Evolutionary conservation across 2,888 invertebrate genomes (phyloP).

Genomic region (Chrysomela aeneicollis): DNA sequence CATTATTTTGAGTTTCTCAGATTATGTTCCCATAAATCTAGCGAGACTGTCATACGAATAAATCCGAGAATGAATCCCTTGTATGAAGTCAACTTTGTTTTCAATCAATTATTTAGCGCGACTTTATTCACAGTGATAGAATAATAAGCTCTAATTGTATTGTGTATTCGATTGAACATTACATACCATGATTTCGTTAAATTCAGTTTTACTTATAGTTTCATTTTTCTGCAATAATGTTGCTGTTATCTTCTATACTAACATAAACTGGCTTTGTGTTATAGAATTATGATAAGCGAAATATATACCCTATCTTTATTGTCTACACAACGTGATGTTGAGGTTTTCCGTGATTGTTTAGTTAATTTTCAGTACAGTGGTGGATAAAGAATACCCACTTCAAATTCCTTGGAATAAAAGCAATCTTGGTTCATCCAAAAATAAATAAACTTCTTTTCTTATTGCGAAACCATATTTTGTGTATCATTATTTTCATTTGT

Average conservation of each 20-base stretch:
- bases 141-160: too few relatives aligned
- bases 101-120: too few relatives aligned
- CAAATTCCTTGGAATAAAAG: not conserved
- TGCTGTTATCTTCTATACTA: slow-evolving; percentile 6
- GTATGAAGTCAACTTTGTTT: too few relatives aligned
- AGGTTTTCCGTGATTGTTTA: not conserved
- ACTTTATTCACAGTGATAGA: too few relatives aligned
- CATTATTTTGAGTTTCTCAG: not conserved
- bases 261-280: slow-evolving; percentile 6
- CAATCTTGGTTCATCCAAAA: too few relatives aligned
- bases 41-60: too few relatives aligned
- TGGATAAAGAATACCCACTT: not conserved
- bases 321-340: slow-evolving; percentile 9
- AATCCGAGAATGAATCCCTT: too few relatives aligned
- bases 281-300: slow-evolving; percentile 5
- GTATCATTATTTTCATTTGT: not conserved
- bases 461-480: not conserved
- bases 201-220: slow-evolving; percentile 8
- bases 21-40: not conserved
- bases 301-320: slow-evolving; percentile 3
- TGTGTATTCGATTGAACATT: too few relatives aligned
- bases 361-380: not conserved
- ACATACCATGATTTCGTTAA: slow-evolving; percentile 3
- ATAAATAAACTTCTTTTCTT: not conserved
- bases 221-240: not conserved